Evolutionary conservation across 92 coral and sea anemone genomes (phyloP).

Genomic region (Pocillopora meandrina): DNA sequence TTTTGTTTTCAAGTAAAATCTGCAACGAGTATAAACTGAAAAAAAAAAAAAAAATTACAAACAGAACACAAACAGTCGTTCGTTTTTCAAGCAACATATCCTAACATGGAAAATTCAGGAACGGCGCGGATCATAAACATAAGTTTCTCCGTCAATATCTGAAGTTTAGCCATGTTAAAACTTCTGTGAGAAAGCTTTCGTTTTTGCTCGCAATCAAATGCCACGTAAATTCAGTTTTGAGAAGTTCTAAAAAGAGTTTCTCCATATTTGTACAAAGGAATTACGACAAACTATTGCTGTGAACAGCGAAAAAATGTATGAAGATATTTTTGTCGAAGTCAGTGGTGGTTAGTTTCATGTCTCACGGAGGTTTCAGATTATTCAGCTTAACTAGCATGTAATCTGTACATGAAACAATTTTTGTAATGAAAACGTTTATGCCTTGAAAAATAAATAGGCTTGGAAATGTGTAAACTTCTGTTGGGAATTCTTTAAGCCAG

Average conservation of each 20-base stretch:
- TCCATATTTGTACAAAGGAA: constrained; percentile 24
- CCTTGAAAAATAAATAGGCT: constrained; percentile 35
- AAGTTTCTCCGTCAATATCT: background rate
- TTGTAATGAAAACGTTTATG: constrained; percentile 38
- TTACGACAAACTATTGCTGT: constrained; percentile 12
- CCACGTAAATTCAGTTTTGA: background rate
- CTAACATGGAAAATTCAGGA: background rate
- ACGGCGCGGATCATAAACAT: background rate
- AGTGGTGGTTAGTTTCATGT: background rate
- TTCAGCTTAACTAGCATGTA: background rate
- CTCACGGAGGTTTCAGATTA: background rate
- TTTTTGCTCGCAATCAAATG: background rate
- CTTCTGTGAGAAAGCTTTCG: background rate
- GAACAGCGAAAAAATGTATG: constrained; percentile 3
- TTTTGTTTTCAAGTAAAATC: constrained; percentile 17
- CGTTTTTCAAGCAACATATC: background rate
- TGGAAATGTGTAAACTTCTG: constrained; percentile 1
- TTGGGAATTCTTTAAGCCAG: background rate
- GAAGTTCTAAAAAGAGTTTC: constrained; percentile 42
- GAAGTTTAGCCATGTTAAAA: background rate
- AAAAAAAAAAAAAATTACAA: background rate
- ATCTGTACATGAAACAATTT: constrained; percentile 12
- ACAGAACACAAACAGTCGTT: background rate
- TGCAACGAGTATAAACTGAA: background rate
- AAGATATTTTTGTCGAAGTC: background rate